Evolutionary conservation across 2,113 vertebrate species (phyloP).

Genomic region (Miniopterus natalensis): DNA sequence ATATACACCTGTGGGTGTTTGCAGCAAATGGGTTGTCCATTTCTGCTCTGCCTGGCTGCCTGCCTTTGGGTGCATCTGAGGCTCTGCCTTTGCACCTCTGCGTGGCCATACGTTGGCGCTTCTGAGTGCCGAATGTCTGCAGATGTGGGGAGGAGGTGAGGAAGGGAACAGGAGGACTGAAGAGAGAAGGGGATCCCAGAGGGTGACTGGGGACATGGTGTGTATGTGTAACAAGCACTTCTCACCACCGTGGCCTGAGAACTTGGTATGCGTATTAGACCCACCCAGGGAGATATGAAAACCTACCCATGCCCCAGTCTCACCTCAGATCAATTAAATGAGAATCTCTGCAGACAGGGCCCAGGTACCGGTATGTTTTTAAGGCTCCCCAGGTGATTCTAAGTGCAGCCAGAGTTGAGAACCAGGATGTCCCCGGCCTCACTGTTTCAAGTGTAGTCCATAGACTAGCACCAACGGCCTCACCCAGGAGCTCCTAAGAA

Average conservation of each 20-base stretch:
- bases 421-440: not conserved
- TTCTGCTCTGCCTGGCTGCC: too few species aligned
- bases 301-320: not conserved
- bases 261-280: not conserved
- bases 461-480: not conserved
- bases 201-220: not conserved
- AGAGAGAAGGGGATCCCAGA: not conserved
- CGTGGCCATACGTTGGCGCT: not conserved
- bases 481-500: not conserved
- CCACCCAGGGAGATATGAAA: not conserved
- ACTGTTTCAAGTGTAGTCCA: not conserved
- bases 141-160: not conserved
- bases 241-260: not conserved
- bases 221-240: too few species aligned
- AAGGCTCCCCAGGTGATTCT: not conserved
- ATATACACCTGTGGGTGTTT: not conserved
- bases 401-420: slow-evolving; percentile 1
- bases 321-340: slow-evolving; percentile 7
- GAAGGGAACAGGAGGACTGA: not conserved
- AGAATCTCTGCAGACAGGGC: not conserved
- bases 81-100: not conserved
- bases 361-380: not conserved
- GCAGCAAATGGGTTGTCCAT: fast-evolving
- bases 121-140: not conserved
- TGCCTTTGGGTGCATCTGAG: too few species aligned